phyloP scores from a whole-genome alignment of 1,140 invertebrate genomes.

The Dreissena rostriformis region DNA sequence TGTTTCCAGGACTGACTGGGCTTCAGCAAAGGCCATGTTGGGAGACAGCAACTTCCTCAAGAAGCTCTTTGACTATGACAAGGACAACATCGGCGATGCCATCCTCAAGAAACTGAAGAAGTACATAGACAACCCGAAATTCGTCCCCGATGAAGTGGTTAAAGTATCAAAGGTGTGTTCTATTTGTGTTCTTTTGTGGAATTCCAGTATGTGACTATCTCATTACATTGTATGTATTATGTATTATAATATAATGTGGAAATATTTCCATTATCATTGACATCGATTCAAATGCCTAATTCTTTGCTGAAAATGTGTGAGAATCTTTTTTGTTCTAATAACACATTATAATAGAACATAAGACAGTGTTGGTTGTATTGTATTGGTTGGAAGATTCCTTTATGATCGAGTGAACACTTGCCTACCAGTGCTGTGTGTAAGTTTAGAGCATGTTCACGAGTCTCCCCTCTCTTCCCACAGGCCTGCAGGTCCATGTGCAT shows the following conservation, averaged over 20 bases:
- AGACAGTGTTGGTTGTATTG: too few relatives aligned
- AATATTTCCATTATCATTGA: too few relatives aligned
- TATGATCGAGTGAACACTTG: too few relatives aligned
- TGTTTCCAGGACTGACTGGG: conserved; percentile 79
- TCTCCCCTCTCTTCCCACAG: conserved; percentile 54
- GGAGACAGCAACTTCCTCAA: conserved; percentile 81
- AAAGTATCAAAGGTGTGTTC: conserved; percentile 79
- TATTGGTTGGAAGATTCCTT: too few relatives aligned
- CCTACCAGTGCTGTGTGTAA: too few relatives aligned
- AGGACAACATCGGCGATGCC: conserved; percentile 89
- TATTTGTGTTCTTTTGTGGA: conserved; percentile 6
- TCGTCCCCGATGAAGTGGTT: conserved; percentile 82
- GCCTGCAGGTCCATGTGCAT: conserved; percentile 81
- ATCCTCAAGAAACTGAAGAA: conserved; percentile 89
- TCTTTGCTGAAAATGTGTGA: neutral
- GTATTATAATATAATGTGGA: too few relatives aligned
- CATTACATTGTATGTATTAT: too few relatives aligned
- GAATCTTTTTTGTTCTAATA: too few relatives aligned
- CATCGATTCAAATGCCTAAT: too few relatives aligned
- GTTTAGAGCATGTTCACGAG: neutral
- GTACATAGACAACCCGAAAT: conserved; percentile 82
- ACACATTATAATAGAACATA: too few relatives aligned
- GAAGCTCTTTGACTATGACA: conserved; percentile 85
- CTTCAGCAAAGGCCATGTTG: conserved; percentile 78
- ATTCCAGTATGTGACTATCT: too few relatives aligned